Evolutionary conservation across 2,113 vertebrate species (phyloP), one percentile per base, ranked within the genome.

Genomic region (Monarcha castaneiventris): DNA sequence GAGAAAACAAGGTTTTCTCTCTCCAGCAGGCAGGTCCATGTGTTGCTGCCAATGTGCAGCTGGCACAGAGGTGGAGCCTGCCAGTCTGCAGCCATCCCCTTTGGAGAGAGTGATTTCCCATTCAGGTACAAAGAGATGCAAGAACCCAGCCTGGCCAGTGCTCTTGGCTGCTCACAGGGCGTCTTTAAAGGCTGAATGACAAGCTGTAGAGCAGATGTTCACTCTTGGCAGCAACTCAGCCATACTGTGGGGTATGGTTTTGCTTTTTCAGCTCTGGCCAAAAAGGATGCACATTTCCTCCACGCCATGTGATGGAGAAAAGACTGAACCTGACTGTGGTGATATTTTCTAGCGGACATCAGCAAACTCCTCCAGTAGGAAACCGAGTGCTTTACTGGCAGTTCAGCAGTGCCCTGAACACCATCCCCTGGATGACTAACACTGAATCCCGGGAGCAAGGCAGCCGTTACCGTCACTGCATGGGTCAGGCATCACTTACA

Each of bases 151-250:
- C 89, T 46, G 73, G 63, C 59, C 79, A 74, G 86, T 0, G 12
- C 87, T 79, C 84, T 32, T 78, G 73, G 94, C 84, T 49, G 73
- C 84, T 91, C 37, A 9, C 74, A 84, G 82, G 41, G 71, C 0
- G 0, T 22, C 79, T 91, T 63, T 26, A 66, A 72, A 79, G 74
- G 82, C 79, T 71, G 72, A 80, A 76, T 56, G 87, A 90, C 68
- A 91, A 94, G 75, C 95, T 92, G 79, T 68, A 58, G 85, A 90
- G 83, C 93, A 96, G 94, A 94, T 91, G 93, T 92, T 93, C 75
- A 56, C 33, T 72, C 76, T 62, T 94, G 94, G 93, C 90, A 93
- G 79, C 22, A 15, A 7, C 59, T 23, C 87, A 93, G 89, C 67
- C 72, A 29, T 39, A n/a, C 63, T 46, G 41, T 18, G 52, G 21